Base-by-base conservation (phyloP, 2,797 vertebrate species). In the Enteromius treurensis region DNA sequence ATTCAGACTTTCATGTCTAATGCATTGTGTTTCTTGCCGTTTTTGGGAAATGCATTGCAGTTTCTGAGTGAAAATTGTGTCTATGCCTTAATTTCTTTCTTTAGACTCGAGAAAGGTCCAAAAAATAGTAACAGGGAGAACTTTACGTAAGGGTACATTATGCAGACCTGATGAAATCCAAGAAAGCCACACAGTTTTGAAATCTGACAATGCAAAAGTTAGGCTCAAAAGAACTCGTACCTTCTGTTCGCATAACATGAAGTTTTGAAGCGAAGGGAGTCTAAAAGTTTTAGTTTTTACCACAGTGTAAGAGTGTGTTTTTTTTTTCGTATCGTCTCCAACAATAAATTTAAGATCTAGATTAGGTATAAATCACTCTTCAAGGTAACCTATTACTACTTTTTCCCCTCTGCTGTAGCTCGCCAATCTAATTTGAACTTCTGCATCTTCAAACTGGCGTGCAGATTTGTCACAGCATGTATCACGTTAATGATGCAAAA, bases 381-480 rank as follows among this genome's bases (percentile, higher is more conserved):
- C 32, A n/a, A n/a, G 34, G 13, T 40, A 76, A 8, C 21, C 53
- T 60, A 10, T 17, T 42, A 17, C 21, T 76, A 17, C 34, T 11
- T 68, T 26, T 11, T 7, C 17, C 42, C 21, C 29, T 5, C 10
- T 3, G 3, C 40, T 4, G 42, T 65, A 49, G 13, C 60, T 64
- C 5, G 26, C n/a, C 67, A 79, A 79, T 79, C 77, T 79, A 15
- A 67, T 79, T 51, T 21, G 26, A 40, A 26, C n/a, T 14, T 58
- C 17, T 40, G 34, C 69, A 49, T 49, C n/a, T 64, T 69, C 42
- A 79, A 68, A 79, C 7, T 23, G 11, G 19, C 29, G 8, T 68
- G 62, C 53, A 68, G 77, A 49, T 79, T 34, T 68, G 60, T 68
- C 77, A 53, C 26, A 79, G 29, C 60, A 23, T 67, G 58, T 47